Evolutionary conservation across 2,888 invertebrate species (phyloP).

Genomic region (Oxystoma pomonae): DNA sequence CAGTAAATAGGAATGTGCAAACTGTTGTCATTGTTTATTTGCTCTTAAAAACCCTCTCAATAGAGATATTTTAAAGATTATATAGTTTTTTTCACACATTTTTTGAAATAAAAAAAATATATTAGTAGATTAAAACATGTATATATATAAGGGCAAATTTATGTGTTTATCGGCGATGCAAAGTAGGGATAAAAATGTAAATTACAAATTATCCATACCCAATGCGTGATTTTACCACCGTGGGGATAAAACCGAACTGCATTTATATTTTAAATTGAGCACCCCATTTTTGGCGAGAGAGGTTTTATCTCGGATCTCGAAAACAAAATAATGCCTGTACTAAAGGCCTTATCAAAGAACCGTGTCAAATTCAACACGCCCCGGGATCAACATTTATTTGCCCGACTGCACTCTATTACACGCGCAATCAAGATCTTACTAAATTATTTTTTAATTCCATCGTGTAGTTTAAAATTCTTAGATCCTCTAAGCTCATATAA

Average conservation of each 20-base stretch:
- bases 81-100: too few relatives aligned
- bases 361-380: background rate
- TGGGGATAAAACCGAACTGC: background rate
- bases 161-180: slow-evolving; percentile 29
- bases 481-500: too few relatives aligned
- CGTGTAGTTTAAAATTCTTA: too few relatives aligned
- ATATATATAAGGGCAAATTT: background rate
- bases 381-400: background rate
- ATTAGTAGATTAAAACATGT: background rate
- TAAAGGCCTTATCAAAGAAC: background rate
- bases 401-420: background rate
- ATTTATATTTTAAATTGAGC: background rate
- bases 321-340: background rate
- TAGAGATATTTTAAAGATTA: too few relatives aligned
- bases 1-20: too few relatives aligned
- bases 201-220: slow-evolving; percentile 27
- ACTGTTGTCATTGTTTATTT: too few relatives aligned
- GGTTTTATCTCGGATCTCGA: background rate
- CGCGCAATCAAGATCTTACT: too few relatives aligned
- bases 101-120: background rate
- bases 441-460: too few relatives aligned
- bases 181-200: slow-evolving; percentile 35
- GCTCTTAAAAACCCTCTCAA: too few relatives aligned
- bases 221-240: too few relatives aligned
- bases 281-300: background rate